phyloP scores from a whole-genome alignment of 2,797 vertebrate genomes.

The Limosa lapponica region DNA sequence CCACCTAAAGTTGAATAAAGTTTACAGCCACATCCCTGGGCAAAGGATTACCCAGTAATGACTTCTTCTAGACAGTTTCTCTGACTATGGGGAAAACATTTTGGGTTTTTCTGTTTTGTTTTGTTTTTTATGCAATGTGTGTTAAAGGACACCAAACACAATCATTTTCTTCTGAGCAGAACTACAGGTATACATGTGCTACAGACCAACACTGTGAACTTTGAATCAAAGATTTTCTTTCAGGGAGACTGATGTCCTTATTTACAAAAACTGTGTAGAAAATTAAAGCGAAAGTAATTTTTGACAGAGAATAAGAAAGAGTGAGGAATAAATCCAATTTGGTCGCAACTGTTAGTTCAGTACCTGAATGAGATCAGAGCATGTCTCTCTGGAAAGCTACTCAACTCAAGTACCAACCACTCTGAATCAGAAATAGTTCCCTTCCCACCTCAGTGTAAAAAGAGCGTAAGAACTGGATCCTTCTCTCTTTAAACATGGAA shows the following conservation, averaged over 20 bases:
- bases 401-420: background rate
- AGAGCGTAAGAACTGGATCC: background rate
- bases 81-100: background rate
- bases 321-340: background rate
- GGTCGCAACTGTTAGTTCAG: background rate
- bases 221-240: slow-evolving; percentile 36
- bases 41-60: background rate
- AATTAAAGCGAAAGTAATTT: slow-evolving; percentile 16
- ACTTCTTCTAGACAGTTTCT: background rate
- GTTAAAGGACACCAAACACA: background rate
- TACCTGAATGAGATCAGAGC: background rate
- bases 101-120: background rate
- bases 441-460: background rate
- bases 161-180: background rate
- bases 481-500: background rate
- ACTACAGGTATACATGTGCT: background rate
- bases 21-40: background rate
- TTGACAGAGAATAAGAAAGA: background rate
- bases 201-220: background rate
- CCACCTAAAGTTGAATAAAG: background rate
- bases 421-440: background rate
- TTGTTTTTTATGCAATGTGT: background rate
- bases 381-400: background rate
- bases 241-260: background rate
- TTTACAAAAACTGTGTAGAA: slow-evolving; percentile 19